Conservation (phyloP, 2,888 invertebrate genomes). For the Leptinotarsa haldemani region DNA sequence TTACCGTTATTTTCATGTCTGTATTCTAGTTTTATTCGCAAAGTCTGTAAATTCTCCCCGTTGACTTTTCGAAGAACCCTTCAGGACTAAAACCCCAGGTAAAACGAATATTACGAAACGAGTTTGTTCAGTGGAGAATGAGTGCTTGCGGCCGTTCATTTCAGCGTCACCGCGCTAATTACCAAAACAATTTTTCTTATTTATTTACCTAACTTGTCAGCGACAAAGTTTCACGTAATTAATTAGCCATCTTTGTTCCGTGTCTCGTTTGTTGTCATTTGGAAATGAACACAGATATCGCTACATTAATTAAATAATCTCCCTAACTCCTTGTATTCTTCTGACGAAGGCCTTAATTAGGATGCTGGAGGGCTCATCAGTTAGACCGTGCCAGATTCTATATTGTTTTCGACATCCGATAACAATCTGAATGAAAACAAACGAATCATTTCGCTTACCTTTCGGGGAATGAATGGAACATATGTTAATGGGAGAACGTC, state of each 20-base stretch:
- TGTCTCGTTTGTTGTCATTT: slow-evolving; percentile 36
- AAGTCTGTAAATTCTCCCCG: too few relatives aligned
- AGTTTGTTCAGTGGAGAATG: slow-evolving; percentile 24
- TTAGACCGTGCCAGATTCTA: slow-evolving; percentile 13
- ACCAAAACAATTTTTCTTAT: slow-evolving; percentile 42
- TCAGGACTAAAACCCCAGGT: slow-evolving; percentile 27
- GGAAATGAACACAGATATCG: slow-evolving; percentile 39
- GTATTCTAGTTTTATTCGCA: too few relatives aligned
- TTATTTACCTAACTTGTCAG: slow-evolving; percentile 41
- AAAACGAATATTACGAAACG: slow-evolving; percentile 32
- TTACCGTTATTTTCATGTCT: too few relatives aligned
- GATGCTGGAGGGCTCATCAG: slow-evolving; percentile 28
- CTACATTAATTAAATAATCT: slow-evolving; percentile 39
- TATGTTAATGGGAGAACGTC: not conserved
- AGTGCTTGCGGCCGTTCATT: slow-evolving; percentile 30
- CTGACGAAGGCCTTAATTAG: slow-evolving; percentile 24
- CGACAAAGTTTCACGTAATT: slow-evolving; percentile 38
- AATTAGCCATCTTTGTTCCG: slow-evolving; percentile 41
- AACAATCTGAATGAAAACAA: not conserved
- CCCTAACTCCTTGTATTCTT: slow-evolving; percentile 27
- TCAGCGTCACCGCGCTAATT: slow-evolving; percentile 35
- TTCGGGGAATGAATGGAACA: not conserved
- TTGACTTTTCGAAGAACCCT: not conserved
- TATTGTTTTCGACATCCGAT: not conserved
- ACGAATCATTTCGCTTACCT: not conserved